A percentile compares a stretch with the other conserved stretches of the same genome.
phyloP scores from a whole-genome alignment of 1,140 invertebrate genomes.

The Drosophila setifemur region DNA sequence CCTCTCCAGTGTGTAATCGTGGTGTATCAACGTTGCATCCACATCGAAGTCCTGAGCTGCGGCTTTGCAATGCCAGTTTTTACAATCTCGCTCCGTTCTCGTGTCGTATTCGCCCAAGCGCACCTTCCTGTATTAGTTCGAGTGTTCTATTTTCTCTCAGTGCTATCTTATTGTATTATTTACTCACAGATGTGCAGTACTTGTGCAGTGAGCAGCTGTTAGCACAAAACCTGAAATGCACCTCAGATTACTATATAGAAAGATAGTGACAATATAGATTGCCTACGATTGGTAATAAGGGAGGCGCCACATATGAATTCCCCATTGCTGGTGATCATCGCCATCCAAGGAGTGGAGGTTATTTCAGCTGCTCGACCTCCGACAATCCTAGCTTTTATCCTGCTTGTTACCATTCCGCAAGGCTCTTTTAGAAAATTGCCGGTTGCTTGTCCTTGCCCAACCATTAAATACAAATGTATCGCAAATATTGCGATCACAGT shows the following conservation, averaged over 20 bases:
- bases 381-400: not conserved
- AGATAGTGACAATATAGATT: not conserved
- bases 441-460: not conserved
- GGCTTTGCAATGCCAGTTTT: not conserved
- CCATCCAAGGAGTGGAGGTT: slow-evolving; percentile 1
- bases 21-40: not conserved
- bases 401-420: not conserved
- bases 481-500: not conserved
- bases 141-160: not conserved
- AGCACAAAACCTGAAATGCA: slow-evolving; percentile 1
- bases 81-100: not conserved
- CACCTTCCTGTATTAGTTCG: not conserved
- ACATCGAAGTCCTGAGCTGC: not conserved
- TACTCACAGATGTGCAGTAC: not conserved
- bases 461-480: too few relatives aligned
- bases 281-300: slow-evolving; percentile 5
- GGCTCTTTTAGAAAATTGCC: not conserved
- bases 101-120: not conserved
- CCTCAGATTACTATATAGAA: too few relatives aligned
- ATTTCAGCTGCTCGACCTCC: not conserved
- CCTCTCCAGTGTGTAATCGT: not conserved
- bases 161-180: too few relatives aligned
- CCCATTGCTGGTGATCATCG: not conserved
- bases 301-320: not conserved
- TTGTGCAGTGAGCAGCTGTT: not conserved